phyloP scores from a whole-genome alignment of 2,888 invertebrate genomes.

The Drosophila prolongata region DNA sequence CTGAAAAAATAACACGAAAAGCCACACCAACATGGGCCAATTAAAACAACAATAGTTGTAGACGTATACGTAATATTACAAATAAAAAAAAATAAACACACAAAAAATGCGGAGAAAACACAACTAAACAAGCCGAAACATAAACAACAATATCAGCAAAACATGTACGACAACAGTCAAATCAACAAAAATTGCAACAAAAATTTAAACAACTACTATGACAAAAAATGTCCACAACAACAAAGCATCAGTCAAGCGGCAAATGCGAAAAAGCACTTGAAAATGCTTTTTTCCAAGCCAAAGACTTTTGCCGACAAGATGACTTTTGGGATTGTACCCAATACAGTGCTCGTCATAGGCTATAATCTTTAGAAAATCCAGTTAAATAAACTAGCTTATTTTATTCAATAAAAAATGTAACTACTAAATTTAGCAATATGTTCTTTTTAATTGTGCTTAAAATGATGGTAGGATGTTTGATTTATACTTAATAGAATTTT shows the following conservation, averaged over 20 bases:
- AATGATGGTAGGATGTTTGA: too few species aligned
- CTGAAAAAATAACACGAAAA: conserved; percentile 19
- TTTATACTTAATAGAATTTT: too few species aligned
- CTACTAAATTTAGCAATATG: too few species aligned
- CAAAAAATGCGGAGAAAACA: conserved; percentile 15
- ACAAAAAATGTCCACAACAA: conserved; percentile 10
- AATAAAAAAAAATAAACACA: not conserved
- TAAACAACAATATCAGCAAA: conserved; percentile 33
- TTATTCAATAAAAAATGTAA: not conserved
- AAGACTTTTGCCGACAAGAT: conserved; percentile 12
- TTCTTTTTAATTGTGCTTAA: too few species aligned
- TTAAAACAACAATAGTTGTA: conserved; percentile 36
- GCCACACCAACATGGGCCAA: conserved; percentile 26
- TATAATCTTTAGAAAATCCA: not conserved
- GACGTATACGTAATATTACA: conserved; percentile 44
- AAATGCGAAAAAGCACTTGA: conserved; percentile 27
- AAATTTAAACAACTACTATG: conserved; percentile 1
- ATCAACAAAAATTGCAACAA: not conserved
- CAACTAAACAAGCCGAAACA: conserved; percentile 29
- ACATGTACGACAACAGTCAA: conserved; percentile 18
- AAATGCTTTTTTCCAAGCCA: conserved; percentile 30
- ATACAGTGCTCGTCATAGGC: conserved; percentile 12
- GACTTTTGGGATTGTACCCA: conserved; percentile 15
- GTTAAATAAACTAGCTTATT: too few species aligned
- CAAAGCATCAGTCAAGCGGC: conserved; percentile 29